These are phyloP conservation scores for Hyperoplus immaculatus DNA, from an alignment of 2,797 vertebrate genomes.

Conservation along the genomic window DNA sequence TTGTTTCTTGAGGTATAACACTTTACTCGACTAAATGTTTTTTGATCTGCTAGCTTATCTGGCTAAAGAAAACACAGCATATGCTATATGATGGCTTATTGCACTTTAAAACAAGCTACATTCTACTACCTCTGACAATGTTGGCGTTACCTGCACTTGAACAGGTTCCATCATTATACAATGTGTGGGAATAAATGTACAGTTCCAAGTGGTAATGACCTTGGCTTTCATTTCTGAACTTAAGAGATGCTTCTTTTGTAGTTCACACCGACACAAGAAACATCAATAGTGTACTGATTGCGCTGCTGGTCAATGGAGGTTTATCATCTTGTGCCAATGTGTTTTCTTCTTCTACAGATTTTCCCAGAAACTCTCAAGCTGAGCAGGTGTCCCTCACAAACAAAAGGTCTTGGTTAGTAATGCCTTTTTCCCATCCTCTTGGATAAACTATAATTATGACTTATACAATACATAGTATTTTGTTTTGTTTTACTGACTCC, in stretches of 20 bases:
- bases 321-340: conserved; percentile 50
- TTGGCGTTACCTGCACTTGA: too few species aligned
- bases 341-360: background rate
- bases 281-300: conserved; percentile 57
- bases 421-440: background rate
- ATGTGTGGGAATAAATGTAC: background rate
- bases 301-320: conserved; percentile 40
- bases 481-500: conserved; percentile 16
- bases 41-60: too few species aligned
- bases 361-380: conserved; percentile 50
- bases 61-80: too few species aligned
- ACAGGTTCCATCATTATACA: background rate
- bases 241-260: conserved; percentile 38
- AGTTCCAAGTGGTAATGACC: conserved; percentile 6
- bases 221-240: conserved; percentile 21
- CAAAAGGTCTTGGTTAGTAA: background rate
- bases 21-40: background rate
- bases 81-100: too few species aligned
- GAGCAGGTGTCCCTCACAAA: conserved; percentile 8
- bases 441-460: background rate
- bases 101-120: too few species aligned
- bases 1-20: background rate
- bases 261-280: conserved; percentile 49
- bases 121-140: too few species aligned
- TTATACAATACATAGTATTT: background rate